phyloP scores from a whole-genome alignment of 2,888 invertebrate genomes.

The Agrochola lota region DNA sequence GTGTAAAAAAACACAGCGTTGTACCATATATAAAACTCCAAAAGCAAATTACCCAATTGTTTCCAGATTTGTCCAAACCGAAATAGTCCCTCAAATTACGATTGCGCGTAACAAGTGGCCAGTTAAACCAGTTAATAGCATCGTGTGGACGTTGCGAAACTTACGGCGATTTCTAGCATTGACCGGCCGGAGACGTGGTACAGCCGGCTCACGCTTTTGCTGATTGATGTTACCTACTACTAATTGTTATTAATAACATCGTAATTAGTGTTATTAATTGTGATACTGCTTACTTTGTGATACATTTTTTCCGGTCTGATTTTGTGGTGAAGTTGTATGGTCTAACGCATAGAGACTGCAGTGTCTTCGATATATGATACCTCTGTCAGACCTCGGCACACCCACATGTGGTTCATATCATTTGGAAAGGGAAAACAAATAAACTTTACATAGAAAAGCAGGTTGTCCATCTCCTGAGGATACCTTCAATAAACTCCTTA shows the following conservation, averaged over 20 bases:
- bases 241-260: slow-evolving; percentile 28
- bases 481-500: slow-evolving; percentile 15
- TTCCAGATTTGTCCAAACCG: slow-evolving; percentile 42
- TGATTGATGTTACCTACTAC: slow-evolving; percentile 10
- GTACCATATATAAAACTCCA: not conserved
- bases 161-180: slow-evolving; percentile 56
- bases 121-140: slow-evolving; percentile 46
- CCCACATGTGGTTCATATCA: not conserved
- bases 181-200: slow-evolving; percentile 47
- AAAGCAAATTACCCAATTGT: slow-evolving; percentile 37
- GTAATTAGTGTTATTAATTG: slow-evolving; percentile 21
- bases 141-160: slow-evolving; percentile 59
- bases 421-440: not conserved
- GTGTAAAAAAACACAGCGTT: not conserved
- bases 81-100: slow-evolving; percentile 55
- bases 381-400: not conserved
- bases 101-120: slow-evolving; percentile 60
- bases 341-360: not conserved
- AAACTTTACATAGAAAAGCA: not conserved
- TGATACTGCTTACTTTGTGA: slow-evolving; percentile 7
- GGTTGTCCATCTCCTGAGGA: not conserved
- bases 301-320: not conserved
- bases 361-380: not conserved
- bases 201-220: slow-evolving; percentile 18
- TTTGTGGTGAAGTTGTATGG: not conserved